Base-by-base conservation (phyloP, 2,113 vertebrate species). In the Ciconia stormi region DNA sequence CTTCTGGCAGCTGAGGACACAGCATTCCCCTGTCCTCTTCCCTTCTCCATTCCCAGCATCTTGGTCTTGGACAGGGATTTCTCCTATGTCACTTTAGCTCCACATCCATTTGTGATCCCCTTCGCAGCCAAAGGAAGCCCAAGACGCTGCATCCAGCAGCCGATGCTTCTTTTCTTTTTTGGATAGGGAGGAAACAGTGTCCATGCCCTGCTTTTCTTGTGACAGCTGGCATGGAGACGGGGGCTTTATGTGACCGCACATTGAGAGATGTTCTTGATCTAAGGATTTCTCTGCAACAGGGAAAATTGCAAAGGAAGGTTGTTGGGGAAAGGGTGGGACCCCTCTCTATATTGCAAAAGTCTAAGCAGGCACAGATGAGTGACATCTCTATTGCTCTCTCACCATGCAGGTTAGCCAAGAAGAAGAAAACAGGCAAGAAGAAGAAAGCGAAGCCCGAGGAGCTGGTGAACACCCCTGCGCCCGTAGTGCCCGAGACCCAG, bases 361-460 rank as follows among this genome's bases (percentile, higher is more conserved):
- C 44, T 36, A 12, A 29, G 16, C 13, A 13, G 44, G 20, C 40
- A 6, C n/a, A 58, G 12, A 5, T 1, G 65, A 18, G 72, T 71
- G 82, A 76, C 11, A 0, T 79, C 76, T 29, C 46, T 66, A 0
- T 7, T 27, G 71, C 27, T 65, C 52, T 87, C 9, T 77, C 32
- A 20, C 71, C 53, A 58, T 26, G 8, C 97, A 99, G 99, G 97
- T 98, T 99, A 95, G 99, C 98, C 74, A 99, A 98, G 96, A 99
- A 99, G 95, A 99, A 98, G 97, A 99, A 99, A 85, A 93, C 95
- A 0, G 98, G 97, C 74, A 99, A 99, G 98, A 99, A 99, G 95
- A 98, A 98, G 97, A 98, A 99, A 97, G 87, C 47, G 38, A 97
- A 98, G 90, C 40, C 98, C 0, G 96, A 99, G 93, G 93, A 98